These are phyloP conservation scores for Cephus sareptanus DNA, from an alignment of 2,888 invertebrate genomes.

Conservation along the genomic window DNA sequence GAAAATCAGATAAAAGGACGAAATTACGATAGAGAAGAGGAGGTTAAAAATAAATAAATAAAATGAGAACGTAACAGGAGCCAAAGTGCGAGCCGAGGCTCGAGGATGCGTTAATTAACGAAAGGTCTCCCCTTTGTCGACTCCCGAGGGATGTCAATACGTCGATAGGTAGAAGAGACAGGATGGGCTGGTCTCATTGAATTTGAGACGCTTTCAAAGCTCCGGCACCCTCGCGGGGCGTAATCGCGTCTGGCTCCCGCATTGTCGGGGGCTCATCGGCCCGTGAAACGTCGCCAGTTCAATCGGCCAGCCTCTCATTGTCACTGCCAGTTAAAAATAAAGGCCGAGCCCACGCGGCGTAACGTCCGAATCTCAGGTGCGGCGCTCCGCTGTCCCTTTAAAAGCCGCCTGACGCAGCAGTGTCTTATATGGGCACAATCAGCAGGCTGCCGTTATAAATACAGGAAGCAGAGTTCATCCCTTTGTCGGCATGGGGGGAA, in stretches of 20 bases:
- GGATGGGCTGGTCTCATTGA: constrained; percentile 49
- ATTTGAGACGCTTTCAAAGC: constrained; percentile 42
- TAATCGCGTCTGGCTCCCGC: constrained; percentile 17
- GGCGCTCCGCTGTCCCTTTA: background rate
- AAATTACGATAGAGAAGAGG: background rate
- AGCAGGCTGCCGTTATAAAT: background rate
- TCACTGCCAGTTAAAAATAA: constrained; percentile 6
- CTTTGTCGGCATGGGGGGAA: background rate
- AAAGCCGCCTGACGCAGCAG: background rate
- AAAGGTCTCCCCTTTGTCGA: background rate
- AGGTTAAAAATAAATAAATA: background rate
- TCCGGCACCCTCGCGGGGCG: constrained; percentile 8
- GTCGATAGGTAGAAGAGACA: constrained; percentile 19
- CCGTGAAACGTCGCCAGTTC: constrained; percentile 38
- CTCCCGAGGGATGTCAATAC: background rate
- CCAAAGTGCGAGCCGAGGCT: background rate
- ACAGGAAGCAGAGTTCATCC: background rate
- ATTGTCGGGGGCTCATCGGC: constrained; percentile 42
- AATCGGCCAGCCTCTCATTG: constrained; percentile 17
- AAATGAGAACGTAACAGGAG: background rate
- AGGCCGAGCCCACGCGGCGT: background rate
- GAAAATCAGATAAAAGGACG: background rate
- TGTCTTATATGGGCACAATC: background rate
- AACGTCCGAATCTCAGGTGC: background rate
- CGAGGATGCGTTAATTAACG: background rate